Evolutionary conservation across 2,888 invertebrate species (phyloP), one percentile per base, ranked within the genome.

Genomic region (Hyposoter didymator): DNA sequence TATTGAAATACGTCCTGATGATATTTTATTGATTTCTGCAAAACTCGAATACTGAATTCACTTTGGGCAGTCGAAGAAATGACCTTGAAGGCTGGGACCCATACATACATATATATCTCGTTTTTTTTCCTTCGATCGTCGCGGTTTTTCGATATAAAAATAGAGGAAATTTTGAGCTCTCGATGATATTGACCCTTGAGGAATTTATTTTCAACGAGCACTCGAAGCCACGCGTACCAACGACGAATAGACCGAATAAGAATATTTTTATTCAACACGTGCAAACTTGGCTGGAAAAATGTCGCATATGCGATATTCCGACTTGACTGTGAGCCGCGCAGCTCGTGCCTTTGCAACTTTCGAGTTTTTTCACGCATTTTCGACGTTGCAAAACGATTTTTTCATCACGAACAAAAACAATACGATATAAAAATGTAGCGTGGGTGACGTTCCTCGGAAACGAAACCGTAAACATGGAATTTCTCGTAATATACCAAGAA

Each of bases 131-230:
- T 67, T 67, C 14, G 10, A 67, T 47, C 47, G 28, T 17, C 28
- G 6, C n/a, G 47, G 22, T 47, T 14, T 45, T 47, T 8, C 2
- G 28, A 47, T 47, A 10, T 17, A 28, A 47, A 17, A 28, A 69
- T 47, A 69, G 28, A 28, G 3, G 47, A 69, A 47, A 28, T 47
- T 47, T 47, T 47, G 47, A 28, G 17, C 69, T 47, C 69, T 69
- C 14, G 47, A 39, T 69, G 72, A 73, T 72, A 64, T 64, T 64
- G 45, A 43, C 81, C 22, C 66, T 55, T 73, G 55, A 67, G 67
- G 55, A 69, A 55, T 59, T 45, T 62, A 78, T 52, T 78, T 72
- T 72, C 52, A 35, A 17, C 32, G 35, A 39, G n/a, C 72, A 52
- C 72, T 72, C 72, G 12, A 55, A 35, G 52, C 35, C 72, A 72